A percentile compares a stretch with the other conserved stretches of the same genome.
Conservation (phyloP, 2,888 invertebrate genomes). For the Yponomeuta malinellus region DNA sequence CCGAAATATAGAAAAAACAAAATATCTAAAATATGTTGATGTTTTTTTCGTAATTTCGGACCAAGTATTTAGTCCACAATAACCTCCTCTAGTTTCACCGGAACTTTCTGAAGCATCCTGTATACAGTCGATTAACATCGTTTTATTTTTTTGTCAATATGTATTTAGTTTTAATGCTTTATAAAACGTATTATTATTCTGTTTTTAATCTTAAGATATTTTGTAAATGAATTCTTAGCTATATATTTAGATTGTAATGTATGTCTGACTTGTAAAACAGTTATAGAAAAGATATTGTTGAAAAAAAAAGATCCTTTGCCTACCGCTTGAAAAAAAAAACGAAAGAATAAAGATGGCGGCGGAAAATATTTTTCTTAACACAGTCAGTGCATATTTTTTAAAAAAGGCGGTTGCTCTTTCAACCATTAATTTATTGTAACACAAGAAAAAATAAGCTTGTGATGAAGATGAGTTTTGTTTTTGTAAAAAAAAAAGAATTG, state of each 20-base stretch:
- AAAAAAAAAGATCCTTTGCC: conserved; percentile 19
- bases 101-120: too few relatives aligned
- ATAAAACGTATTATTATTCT: conserved; percentile 15
- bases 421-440: conserved; percentile 45
- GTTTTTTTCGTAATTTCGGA: not conserved
- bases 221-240: conserved; percentile 18
- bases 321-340: conserved; percentile 32
- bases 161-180: not conserved
- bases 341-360: conserved; percentile 31
- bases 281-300: conserved; percentile 23
- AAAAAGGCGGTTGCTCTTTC: conserved; percentile 44
- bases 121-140: not conserved
- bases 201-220: conserved; percentile 21
- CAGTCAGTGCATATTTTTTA: conserved; percentile 52
- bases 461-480: conserved; percentile 41
- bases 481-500: conserved; percentile 43
- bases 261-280: conserved; percentile 21
- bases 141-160: not conserved
- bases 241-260: conserved; percentile 1
- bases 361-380: conserved; percentile 59
- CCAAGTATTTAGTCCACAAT: too few relatives aligned
- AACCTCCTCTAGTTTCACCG: too few relatives aligned
- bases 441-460: conserved; percentile 65
- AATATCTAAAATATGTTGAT: too few relatives aligned
- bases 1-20: too few relatives aligned